phyloP scores from a whole-genome alignment of 2,888 invertebrate genomes.

The Saturnia pavonia region DNA sequence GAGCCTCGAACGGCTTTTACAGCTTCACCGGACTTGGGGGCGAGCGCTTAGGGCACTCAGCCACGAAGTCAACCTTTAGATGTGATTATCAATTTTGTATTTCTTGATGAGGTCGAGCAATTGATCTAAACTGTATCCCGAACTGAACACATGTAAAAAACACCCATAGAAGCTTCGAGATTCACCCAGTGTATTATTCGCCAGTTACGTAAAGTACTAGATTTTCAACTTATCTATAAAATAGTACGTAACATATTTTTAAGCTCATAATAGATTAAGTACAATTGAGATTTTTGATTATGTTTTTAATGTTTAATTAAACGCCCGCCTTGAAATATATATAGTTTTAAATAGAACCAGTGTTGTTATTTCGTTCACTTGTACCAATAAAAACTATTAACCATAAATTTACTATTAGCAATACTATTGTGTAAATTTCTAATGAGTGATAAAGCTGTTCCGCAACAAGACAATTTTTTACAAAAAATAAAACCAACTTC shows the following conservation, averaged over 20 bases:
- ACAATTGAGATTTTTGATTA: neutral
- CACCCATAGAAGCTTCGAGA: neutral
- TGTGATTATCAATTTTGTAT: neutral
- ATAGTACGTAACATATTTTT: no score
- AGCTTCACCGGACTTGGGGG: no score
- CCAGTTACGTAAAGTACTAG: no score
- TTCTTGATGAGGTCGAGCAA: neutral
- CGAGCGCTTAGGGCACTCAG: no score
- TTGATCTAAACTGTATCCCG: neutral
- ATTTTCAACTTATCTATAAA: no score
- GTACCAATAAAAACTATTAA: neutral
- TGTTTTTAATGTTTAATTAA: conserved; percentile 1
- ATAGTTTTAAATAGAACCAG: neutral
- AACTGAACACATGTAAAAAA: neutral
- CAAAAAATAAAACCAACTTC: no score
- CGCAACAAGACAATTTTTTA: no score
- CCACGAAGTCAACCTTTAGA: no score
- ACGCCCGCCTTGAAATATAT: neutral
- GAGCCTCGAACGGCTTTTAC: no score
- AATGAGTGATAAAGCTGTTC: no score
- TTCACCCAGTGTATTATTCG: neutral
- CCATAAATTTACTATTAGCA: no score
- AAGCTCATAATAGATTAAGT: neutral
- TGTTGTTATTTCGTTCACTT: neutral
- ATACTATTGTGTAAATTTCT: no score